A percentile compares a stretch with the other conserved stretches of the same genome.
Evolutionary conservation across 2,113 vertebrate genomes (phyloP).

Genomic region (Corydoras sp.): DNA sequence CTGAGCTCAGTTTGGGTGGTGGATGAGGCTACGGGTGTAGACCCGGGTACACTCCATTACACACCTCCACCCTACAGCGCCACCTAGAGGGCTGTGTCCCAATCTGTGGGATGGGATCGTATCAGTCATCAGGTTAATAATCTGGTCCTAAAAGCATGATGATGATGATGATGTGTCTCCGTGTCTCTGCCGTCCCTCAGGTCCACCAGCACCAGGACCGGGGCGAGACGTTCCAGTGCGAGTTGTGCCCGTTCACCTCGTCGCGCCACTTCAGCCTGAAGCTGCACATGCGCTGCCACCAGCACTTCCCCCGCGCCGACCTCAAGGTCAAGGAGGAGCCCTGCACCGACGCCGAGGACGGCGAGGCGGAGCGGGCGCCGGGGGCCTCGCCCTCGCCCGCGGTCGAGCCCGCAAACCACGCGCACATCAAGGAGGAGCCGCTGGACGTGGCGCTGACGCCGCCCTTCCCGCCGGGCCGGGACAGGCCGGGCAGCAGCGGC

Average conservation of each 20-base stretch:
- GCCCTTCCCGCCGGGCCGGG: slow-evolving; percentile 78
- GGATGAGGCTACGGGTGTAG: no score
- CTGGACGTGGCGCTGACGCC: slow-evolving; percentile 76
- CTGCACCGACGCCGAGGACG: slow-evolving; percentile 85
- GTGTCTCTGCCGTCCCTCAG: slow-evolving; percentile 54
- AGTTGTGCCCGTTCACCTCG: slow-evolving; percentile 97
- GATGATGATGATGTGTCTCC: no score
- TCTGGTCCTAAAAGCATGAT: no score
- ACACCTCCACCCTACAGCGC: no score
- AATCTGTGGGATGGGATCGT: not conserved
- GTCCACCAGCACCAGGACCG: slow-evolving; percentile 99
- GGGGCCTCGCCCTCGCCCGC: slow-evolving; percentile 62
- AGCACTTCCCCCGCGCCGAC: slow-evolving; percentile 94
- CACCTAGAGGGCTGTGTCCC: no score
- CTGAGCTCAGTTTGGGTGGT: no score
- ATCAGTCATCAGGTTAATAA: not conserved
- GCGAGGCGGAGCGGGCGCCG: slow-evolving; percentile 69
- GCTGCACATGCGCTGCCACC: slow-evolving; percentile 99
- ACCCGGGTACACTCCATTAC: no score
- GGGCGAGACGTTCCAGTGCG: slow-evolving; percentile 97
- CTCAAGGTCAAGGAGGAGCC: slow-evolving; percentile 96
- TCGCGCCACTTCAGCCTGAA: slow-evolving; percentile 99
- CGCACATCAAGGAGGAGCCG: slow-evolving; percentile 90
- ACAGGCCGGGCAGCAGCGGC: slow-evolving; percentile 75
- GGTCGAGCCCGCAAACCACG: slow-evolving; percentile 73